phyloP scores from a whole-genome alignment of 2,888 invertebrate genomes.

The Coecobrya sp. region DNA sequence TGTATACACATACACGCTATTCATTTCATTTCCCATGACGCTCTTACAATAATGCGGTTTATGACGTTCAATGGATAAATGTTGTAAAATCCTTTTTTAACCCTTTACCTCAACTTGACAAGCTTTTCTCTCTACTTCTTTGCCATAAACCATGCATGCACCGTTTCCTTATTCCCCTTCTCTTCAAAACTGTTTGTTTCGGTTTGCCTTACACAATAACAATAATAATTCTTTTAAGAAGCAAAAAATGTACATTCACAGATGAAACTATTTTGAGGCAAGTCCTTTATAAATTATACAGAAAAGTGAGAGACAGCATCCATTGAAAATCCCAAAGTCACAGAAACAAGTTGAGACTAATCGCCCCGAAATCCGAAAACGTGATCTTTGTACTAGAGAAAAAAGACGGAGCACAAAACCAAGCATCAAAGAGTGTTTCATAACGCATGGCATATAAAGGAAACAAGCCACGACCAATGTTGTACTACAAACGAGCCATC shows the following conservation, averaged over 20 bases:
- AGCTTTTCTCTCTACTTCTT: conserved; percentile 34
- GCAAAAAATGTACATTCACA: conserved; percentile 36
- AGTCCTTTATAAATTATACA: conserved; percentile 34
- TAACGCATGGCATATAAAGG: conserved; percentile 41
- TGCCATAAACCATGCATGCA: conserved; percentile 4
- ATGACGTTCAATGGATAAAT: conserved; percentile 67
- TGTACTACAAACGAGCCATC: conserved; percentile 61
- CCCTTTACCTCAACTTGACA: conserved; percentile 76
- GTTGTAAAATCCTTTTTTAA: conserved; percentile 79
- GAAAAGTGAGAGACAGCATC: conserved; percentile 22
- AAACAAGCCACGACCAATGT: conserved; percentile 55
- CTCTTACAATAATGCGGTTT: conserved; percentile 58
- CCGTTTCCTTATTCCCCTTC: conserved; percentile 25
- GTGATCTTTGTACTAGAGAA: conserved; percentile 41
- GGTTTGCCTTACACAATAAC: conserved; percentile 37
- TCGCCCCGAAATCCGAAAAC: conserved; percentile 75
- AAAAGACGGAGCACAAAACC: background rate
- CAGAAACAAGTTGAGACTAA: conserved; percentile 70
- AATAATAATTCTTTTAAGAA: conserved; percentile 63
- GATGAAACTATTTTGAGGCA: conserved; percentile 31
- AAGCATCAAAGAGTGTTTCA: conserved; percentile 40
- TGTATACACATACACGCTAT: conserved; percentile 46
- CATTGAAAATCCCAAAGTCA: conserved; percentile 56
- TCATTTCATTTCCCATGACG: conserved; percentile 81
- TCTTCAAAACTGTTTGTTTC: conserved; percentile 61